phyloP scores from a whole-genome alignment of 2,888 invertebrate genomes.

The Morpho helenor region DNA sequence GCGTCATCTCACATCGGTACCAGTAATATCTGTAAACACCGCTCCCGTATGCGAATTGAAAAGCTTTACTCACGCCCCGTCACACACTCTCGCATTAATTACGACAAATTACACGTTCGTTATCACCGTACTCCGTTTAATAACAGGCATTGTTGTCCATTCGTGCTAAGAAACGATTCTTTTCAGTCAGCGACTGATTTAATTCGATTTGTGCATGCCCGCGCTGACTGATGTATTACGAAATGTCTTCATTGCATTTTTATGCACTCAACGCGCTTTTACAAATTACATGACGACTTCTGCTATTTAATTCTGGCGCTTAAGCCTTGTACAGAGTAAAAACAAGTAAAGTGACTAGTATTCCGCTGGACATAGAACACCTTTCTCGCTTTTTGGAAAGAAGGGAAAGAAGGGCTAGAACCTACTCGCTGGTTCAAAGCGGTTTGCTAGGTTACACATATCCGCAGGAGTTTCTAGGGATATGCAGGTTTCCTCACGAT shows the following conservation, averaged over 20 bases:
- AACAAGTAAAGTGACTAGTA: too few relatives aligned
- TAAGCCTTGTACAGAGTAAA: too few relatives aligned
- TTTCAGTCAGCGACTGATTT: constrained; percentile 71
- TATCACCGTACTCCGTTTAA: constrained; percentile 71
- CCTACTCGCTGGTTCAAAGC: too few relatives aligned
- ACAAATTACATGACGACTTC: neutral
- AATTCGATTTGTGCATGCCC: constrained; percentile 66
- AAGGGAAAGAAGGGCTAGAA: too few relatives aligned
- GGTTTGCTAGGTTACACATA: too few relatives aligned
- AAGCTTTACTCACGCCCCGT: constrained; percentile 70
- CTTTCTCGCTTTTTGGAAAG: too few relatives aligned
- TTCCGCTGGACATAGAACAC: too few relatives aligned
- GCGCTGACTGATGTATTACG: constrained; percentile 41
- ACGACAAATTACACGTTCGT: constrained; percentile 72
- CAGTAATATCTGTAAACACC: constrained; percentile 53
- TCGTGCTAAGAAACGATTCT: constrained; percentile 73
- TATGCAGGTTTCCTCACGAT: too few relatives aligned
- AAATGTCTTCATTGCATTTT: constrained; percentile 55
- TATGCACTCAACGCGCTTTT: constrained; percentile 3
- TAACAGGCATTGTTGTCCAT: constrained; percentile 73
- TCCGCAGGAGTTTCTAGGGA: too few relatives aligned
- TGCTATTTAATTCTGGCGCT: too few relatives aligned
- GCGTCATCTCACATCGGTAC: constrained; percentile 49
- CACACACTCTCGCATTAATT: constrained; percentile 68
- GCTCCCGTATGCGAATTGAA: constrained; percentile 63